phyloP scores from a whole-genome alignment of 2,797 vertebrate genomes.

The Poecile montanus region DNA sequence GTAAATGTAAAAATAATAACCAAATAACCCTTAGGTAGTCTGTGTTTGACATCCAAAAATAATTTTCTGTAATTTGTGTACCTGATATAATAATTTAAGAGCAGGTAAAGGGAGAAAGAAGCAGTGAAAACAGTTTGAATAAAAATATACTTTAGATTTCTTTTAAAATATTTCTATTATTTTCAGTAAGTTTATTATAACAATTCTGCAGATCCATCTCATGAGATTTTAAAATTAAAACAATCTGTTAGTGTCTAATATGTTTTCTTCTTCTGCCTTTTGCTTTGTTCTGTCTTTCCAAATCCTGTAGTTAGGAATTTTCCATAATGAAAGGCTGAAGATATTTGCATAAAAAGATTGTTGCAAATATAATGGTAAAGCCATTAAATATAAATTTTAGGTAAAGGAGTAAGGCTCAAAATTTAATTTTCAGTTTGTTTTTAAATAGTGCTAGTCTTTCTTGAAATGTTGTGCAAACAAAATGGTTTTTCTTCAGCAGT shows the following conservation, averaged over 20 bases:
- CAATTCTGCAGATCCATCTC: background rate
- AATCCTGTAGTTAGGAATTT: background rate
- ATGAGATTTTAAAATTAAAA: background rate
- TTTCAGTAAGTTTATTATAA: background rate
- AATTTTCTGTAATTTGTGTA: background rate
- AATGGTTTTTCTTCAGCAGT: background rate
- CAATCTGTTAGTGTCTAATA: background rate
- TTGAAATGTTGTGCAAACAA: background rate
- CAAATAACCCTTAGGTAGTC: slow-evolving; percentile 11
- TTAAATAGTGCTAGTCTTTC: background rate
- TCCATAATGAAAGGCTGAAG: background rate
- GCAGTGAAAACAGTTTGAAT: background rate
- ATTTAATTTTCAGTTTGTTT: background rate
- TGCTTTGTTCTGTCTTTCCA: slow-evolving; percentile 3
- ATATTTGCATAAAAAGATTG: background rate
- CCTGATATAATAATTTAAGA: background rate
- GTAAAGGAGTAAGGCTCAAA: slow-evolving; percentile 4
- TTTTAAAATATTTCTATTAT: background rate
- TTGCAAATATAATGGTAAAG: slow-evolving; percentile 1
- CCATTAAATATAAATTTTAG: slow-evolving; percentile 4
- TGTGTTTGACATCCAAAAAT: slow-evolving; percentile 14
- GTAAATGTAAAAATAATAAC: slow-evolving; percentile 27
- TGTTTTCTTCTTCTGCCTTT: background rate
- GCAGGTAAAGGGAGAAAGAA: background rate
- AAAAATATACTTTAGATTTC: background rate